Base-by-base conservation (phyloP, 2,797 vertebrate genomes). In the Helostoma temminkii region DNA sequence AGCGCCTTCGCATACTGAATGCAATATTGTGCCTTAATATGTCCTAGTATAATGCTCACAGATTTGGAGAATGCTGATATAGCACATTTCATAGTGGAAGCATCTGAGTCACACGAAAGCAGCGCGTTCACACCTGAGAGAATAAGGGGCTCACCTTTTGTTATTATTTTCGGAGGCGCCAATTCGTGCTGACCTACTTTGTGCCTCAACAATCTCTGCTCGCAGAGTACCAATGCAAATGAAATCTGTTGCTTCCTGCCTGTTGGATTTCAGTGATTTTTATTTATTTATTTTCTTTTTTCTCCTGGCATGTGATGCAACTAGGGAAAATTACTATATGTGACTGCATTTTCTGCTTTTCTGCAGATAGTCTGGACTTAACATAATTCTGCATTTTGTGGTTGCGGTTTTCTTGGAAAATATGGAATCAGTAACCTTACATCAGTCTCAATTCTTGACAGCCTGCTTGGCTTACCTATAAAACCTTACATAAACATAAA, bases 161-260 rank as follows among this genome's bases (percentile, higher is more conserved):
- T 88, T 91, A 89, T 91, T 90, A 90, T 93, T 91, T 93, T 88
- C 71, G 73, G 87, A 86, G 78, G 79, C 81, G 63, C 79, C 73
- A 63, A 81, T 86, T 90, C 66, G 62, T 66, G 62, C 78, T 93
- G 91, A 92, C 92, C 90, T 91, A 93, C 83, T 93, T 92, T 88
- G 83, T n/a, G n/a, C n/a, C n/a, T n/a, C n/a, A n/a, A n/a, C n/a
- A n/a, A n/a, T n/a, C n/a, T n/a, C n/a, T n/a, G n/a, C n/a, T n/a
- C 62, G 12, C 80, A 42, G 81, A 72, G 80, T 77, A 76, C 67
- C 78, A 78, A 80, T 91, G 90, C 82, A 85, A 88, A 88, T 83
- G 60, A 77, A 81, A 88, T 82, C 86, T 91, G 90, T 89, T 88
- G 87, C 84, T 88, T 87, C 79, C 79, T 42, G 85, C 80, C 76